Conservation (phyloP, 2,888 invertebrate species). For the Camptogramma bilineatum region DNA sequence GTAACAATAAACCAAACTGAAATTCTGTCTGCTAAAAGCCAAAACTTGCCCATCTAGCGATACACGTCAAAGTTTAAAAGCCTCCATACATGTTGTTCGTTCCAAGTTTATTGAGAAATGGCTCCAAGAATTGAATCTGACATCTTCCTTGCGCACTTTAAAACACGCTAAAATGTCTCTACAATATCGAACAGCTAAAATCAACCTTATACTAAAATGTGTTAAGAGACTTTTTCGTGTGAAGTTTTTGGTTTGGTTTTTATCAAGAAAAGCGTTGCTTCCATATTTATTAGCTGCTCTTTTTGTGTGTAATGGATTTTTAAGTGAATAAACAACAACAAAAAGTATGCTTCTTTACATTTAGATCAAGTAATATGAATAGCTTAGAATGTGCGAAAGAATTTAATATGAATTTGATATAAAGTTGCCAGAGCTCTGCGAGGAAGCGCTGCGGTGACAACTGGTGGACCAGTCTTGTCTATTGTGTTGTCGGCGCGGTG, state of each 20-base stretch:
- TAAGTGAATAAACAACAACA: slow-evolving; percentile 80
- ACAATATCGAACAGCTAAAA: slow-evolving; percentile 33
- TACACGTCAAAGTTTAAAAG: slow-evolving; percentile 80
- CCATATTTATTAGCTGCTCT: slow-evolving; percentile 80
- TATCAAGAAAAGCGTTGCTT: slow-evolving; percentile 63
- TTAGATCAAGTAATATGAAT: slow-evolving; percentile 47
- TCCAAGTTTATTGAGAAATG: slow-evolving; percentile 81
- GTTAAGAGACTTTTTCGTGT: slow-evolving; percentile 43
- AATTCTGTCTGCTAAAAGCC: slow-evolving; percentile 22
- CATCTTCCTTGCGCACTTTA: slow-evolving; percentile 71
- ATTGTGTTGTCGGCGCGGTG: too few species aligned
- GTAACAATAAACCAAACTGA: slow-evolving; percentile 1
- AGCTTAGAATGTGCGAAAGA: slow-evolving; percentile 17
- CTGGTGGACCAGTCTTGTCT: too few species aligned
- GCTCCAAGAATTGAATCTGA: slow-evolving; percentile 80
- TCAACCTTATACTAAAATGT: slow-evolving; percentile 23
- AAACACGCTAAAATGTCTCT: slow-evolving; percentile 70
- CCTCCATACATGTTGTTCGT: slow-evolving; percentile 70
- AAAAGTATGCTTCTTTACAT: slow-evolving; percentile 51
- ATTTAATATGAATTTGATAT: too few species aligned
- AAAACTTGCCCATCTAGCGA: slow-evolving; percentile 49
- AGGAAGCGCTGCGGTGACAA: too few species aligned
- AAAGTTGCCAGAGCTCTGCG: too few species aligned
- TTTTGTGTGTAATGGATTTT: slow-evolving; percentile 82
- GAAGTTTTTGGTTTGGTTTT: slow-evolving; percentile 47